Evolutionary conservation across 2,113 vertebrate species (phyloP), one percentile per base, ranked within the genome.

Genomic region (Tetraodon nigroviridis): DNA sequence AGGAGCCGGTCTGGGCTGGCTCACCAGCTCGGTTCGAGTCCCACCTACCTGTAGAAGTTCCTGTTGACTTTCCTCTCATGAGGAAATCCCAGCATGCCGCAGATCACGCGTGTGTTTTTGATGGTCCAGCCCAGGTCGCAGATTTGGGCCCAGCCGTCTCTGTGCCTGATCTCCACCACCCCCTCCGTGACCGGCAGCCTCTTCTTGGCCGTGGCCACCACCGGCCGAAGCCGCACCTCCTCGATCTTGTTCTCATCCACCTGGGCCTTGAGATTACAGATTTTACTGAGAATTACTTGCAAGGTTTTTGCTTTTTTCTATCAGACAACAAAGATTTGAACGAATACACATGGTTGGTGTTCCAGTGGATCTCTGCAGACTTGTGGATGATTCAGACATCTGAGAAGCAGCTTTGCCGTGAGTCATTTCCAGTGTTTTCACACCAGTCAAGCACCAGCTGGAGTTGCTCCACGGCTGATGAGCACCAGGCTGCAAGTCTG

Each of bases 51-150:
- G 91, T 99, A 98, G 85, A 98, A 95, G 86, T 92, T 95, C 73
- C 86, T 90, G 92, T 97, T 98, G 89, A 93, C 89, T 64, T 93
- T 95, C 76, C 90, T 94, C 79, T 97, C 96, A 0, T 92, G 83
- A 0, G 96, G 96, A 81, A 98, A 98, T 61, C 96, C 97, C 90
- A 98, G 81, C 95, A 94, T 95, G 61, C 96, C 97, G 0, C 97
- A 99, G 86, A 99, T 3, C 2, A 99, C 97, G 0, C 47, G 93
- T 21, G 92, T 95, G 90, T 96, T 97, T 65, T 87, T 93, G 64
- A 80, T 68, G 8, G 82, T 90, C 97, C 97, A 98, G 50, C 92
- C 93, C 52, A 86, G 70, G 52, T 97, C 92, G 0, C 96, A 99
- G 79, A 99, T 87, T 86, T 96, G 94, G 0, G 83, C 87, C 97